A percentile compares a stretch with the other conserved stretches of the same genome.
phyloP scores from a whole-genome alignment of 2,113 vertebrate genomes.

The Petaurus breviceps region DNA sequence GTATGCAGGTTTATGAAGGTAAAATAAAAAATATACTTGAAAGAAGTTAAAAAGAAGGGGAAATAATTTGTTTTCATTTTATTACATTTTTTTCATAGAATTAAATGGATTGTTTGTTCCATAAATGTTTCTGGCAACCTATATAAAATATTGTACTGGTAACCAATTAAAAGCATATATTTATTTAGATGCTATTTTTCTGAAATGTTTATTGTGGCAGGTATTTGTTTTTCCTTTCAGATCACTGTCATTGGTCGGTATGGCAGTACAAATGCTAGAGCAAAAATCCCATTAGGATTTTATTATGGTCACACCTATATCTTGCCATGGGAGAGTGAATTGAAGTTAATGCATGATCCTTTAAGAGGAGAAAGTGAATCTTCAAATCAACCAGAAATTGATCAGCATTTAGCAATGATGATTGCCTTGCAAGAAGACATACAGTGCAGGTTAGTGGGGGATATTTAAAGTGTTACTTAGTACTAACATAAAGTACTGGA shows the following conservation, averaged over 20 bases:
- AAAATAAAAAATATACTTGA: conserved; percentile 76
- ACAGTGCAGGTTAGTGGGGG: conserved; percentile 93
- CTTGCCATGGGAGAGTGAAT: conserved; percentile 96
- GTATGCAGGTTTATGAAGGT: conserved; percentile 99
- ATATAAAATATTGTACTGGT: not conserved
- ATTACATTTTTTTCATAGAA: not conserved
- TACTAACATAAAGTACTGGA: not conserved
- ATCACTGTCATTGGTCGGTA: conserved; percentile 99
- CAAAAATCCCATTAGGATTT: conserved; percentile 97
- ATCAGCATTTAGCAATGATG: conserved; percentile 99
- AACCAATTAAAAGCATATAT: not conserved
- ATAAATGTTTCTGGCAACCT: conserved; percentile 35
- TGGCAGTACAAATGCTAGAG: conserved; percentile 98
- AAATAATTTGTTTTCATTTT: not conserved
- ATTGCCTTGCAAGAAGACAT: conserved; percentile 97
- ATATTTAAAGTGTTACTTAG: conserved; percentile 5
- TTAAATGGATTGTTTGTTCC: not conserved
- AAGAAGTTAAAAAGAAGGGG: not conserved
- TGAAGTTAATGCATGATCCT: conserved; percentile 97
- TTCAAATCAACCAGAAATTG: conserved; percentile 93
- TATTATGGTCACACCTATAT: conserved; percentile 99
- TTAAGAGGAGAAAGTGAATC: conserved; percentile 93
- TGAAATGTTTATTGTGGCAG: conserved; percentile 39
- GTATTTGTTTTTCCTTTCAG: conserved; percentile 80
- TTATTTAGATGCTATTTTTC: conserved; percentile 3